A percentile compares a stretch with the other conserved stretches of the same genome.
Conservation (phyloP, 2,888 invertebrate genomes). For the Argyresthia albistria region DNA sequence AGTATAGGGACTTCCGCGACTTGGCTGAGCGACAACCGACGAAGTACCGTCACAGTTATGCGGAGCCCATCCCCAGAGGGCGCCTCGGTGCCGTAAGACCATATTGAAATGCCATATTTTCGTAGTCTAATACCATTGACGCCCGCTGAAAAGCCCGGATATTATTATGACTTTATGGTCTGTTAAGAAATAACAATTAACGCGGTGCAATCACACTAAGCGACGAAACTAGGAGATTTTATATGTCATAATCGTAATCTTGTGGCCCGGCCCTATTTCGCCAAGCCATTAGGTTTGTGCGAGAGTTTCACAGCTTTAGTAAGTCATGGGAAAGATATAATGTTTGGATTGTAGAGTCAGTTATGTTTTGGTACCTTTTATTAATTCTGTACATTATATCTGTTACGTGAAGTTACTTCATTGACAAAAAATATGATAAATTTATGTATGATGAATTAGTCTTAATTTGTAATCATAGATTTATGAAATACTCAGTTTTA, state of each 20-base stretch:
- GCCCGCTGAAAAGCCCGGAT: background rate
- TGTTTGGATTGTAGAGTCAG: background rate
- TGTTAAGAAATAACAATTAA: background rate
- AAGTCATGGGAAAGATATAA: background rate
- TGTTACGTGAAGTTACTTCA: no score
- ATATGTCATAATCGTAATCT: background rate
- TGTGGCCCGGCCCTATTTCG: background rate
- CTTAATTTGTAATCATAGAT: no score
- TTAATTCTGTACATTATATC: no score
- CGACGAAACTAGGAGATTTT: background rate
- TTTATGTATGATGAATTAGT: no score
- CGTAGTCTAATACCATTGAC: background rate
- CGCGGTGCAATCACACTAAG: background rate
- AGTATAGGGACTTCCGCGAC: conserved; percentile 56
- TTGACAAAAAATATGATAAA: no score
- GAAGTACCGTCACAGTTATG: conserved; percentile 77
- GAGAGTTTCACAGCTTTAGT: background rate
- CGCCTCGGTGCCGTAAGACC: conserved; percentile 63
- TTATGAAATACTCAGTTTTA: no score
- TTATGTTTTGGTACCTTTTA: background rate
- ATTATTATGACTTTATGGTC: background rate
- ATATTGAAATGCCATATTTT: conserved; percentile 63
- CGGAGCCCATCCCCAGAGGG: conserved; percentile 74
- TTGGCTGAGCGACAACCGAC: conserved; percentile 51
- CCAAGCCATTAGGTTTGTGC: background rate